Evolutionary conservation across 2,113 vertebrate genomes (phyloP), one percentile per base, ranked within the genome.

Genomic region (Hyla sarda): DNA sequence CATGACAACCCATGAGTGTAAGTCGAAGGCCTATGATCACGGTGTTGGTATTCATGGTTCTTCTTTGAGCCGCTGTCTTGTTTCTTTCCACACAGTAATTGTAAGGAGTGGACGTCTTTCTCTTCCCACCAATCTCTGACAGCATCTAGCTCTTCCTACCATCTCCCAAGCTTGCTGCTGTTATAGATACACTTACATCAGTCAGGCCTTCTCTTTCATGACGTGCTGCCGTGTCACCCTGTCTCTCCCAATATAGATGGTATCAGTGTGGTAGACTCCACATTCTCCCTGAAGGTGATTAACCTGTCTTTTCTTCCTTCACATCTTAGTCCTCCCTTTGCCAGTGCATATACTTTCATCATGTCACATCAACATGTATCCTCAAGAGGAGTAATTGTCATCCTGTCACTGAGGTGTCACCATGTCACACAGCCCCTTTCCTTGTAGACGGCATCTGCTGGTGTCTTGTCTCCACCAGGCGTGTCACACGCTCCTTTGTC

Each of bases 351-450:
- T 72, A 41, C 34, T 41, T 72, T 23, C 69, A 72, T 72, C 69
- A 23, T 45, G 34, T 81, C 76, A 79, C 47, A 54, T 58, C 41
- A n/a, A 48, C n/a, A 23, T 82, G 45, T 37, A 81, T 72, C 30
- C 41, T 48, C 48, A 17, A 34, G 62, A n/a, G 17, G 30, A 7
- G 5, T 30, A 6, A 25, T 73, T 73, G 82, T 83, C 67, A 30
- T 32, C 67, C 82, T 73, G 82, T 37, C 67, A 73, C 82, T n/a
- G 32, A 19, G 25, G 48, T 82, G 82, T 73, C 67, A 56, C 21
- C 21, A n/a, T 69, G 62, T 73, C 67, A 73, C 47, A n/a, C 25
- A 41, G 9, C 37, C 71, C 30, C 6, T 34, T n/a, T 34, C 32
- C 45, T 21, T 8, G 13, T 41, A 47, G 56, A 37, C 23, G 9